These are phyloP conservation scores for Branchipolynoe longqiensis DNA, from an alignment of 2,888 invertebrate species.

Conservation along the genomic window DNA sequence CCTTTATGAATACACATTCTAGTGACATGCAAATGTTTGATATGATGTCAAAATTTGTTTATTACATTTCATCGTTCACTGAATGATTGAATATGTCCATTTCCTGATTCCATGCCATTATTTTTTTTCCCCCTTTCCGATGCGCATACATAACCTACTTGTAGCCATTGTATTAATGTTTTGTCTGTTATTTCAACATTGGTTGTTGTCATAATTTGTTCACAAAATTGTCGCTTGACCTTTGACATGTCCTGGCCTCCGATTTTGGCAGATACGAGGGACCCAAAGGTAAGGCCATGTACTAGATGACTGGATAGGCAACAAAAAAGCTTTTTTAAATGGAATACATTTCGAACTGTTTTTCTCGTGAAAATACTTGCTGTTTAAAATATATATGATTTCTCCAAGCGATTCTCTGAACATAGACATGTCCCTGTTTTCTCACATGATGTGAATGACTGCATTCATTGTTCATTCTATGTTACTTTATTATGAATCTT, in stretches of 20 bases:
- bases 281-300: conserved; percentile 48
- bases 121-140: conserved; percentile 51
- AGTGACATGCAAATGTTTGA: conserved; percentile 39
- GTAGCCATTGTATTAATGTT: conserved; percentile 42
- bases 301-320: conserved; percentile 39
- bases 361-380: conserved; percentile 8
- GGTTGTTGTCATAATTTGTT: conserved; percentile 55
- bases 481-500: conserved; percentile 14
- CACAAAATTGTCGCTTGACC: conserved; percentile 49
- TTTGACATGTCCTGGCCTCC: conserved; percentile 52
- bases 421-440: conserved; percentile 8
- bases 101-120: conserved; percentile 52
- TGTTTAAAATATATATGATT: conserved; percentile 20
- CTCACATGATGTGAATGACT: conserved; percentile 50
- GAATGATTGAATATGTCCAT: conserved; percentile 54
- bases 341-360: background rate
- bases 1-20: conserved; percentile 27
- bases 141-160: conserved; percentile 47
- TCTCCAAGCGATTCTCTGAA: conserved; percentile 19
- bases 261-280: conserved; percentile 45
- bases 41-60: conserved; percentile 54
- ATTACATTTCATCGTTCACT: conserved; percentile 44
- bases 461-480: conserved; percentile 28
- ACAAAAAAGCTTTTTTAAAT: no score
- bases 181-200: conserved; percentile 37